Conservation (phyloP, 2,888 invertebrate species). For the Agonopterix heracliana region DNA sequence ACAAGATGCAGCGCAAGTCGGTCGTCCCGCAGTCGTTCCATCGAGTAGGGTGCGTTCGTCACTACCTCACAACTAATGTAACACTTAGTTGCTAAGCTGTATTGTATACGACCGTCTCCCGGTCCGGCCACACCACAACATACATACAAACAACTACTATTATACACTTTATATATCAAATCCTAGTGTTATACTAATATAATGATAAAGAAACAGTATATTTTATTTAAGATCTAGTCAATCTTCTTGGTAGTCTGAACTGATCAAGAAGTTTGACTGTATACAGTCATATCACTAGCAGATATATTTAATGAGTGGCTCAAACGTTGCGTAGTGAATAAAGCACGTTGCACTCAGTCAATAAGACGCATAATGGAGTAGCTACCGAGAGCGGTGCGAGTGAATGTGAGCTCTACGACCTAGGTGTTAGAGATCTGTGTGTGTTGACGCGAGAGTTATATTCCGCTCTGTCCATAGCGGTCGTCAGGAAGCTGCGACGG, state of each 20-base stretch:
- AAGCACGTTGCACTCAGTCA: no score
- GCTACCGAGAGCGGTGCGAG: no score
- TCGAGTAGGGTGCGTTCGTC: constrained; percentile 16
- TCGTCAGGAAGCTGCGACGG: constrained; percentile 25
- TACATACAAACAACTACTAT: neutral
- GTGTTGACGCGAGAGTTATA: constrained; percentile 21
- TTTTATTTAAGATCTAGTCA: no score
- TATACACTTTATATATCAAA: no score
- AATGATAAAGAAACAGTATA: no score
- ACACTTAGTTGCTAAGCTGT: constrained; percentile 28
- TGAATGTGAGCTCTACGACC: no score
- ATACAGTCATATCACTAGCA: no score
- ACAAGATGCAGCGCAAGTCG: neutral
- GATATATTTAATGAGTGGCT: no score
- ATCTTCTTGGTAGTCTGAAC: no score
- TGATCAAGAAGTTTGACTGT: no score
- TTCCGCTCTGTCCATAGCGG: constrained; percentile 32
- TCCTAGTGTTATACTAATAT: no score
- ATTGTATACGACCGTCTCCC: neutral
- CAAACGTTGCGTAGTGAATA: no score
- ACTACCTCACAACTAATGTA: constrained; percentile 29
- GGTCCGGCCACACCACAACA: neutral
- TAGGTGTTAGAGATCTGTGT: neutral
- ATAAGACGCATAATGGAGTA: neutral
- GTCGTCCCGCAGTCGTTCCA: neutral